Evolutionary conservation across 2,888 invertebrate species (phyloP), one percentile per base, ranked within the genome.

Genomic region (Latheticus oryzae): DNA sequence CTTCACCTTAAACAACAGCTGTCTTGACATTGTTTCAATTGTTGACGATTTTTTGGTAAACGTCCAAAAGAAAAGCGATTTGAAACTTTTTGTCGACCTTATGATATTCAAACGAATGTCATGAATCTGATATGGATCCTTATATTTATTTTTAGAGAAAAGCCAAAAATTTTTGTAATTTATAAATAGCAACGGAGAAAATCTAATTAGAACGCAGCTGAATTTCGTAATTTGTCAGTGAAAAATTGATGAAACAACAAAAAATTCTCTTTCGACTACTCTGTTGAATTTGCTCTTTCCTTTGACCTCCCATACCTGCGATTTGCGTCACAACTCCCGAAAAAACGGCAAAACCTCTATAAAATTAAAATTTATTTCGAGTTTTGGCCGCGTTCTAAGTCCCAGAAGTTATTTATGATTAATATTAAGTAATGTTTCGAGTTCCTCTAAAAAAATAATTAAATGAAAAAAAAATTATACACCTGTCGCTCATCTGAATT

Each of bases 351-450:
- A 21, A 45, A 9, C 30, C 21, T 30, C 24, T 12, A 50, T 50
- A 24, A 50, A 50, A 50, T 38, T n/a, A 28, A 47, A 37, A 38
- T 38, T 50, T 50, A 50, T 50, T 50, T 50, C 50, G 35, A 37
- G 37, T 28, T 24, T 50, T 50, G 50, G 50, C 50, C 50, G 17
- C 11, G 11, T 7, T n/a, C 45, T 35, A 13, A 12, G 5, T 43
- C 28, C 19, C 33, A 24, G 19, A 19, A 51, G 7, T 52, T 32
- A 52, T 52, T 52, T 52, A 52, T 42, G 52, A 52, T 52, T 40
- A 33, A 33, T 38, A 33, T 52, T 19, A 28, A 28, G 15, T 52
- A 35, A 33, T 30, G 42, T 42, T 42, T 15, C 33, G 9, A 11
- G n/a, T n/a, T 28, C 17, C 12, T 16, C 11, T 23, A 50, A 50